Base-by-base conservation (phyloP, 2,113 vertebrate species). In the Aviceda subcristata region DNA sequence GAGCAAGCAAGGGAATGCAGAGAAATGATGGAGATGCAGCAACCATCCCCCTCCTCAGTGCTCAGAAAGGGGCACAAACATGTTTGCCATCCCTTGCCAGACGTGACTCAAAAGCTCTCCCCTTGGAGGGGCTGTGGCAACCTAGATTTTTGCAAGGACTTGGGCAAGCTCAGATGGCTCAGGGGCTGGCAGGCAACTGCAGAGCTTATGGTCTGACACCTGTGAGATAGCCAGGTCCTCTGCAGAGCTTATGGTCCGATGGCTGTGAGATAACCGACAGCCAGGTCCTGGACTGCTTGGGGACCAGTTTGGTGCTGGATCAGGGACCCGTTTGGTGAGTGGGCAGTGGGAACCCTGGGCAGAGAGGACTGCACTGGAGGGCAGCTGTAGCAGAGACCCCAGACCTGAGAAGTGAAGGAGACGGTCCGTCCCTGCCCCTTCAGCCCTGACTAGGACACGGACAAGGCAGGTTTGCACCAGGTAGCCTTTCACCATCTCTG, bases 401-500 rank as follows among this genome's bases (percentile, higher is more conserved):
- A 45, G 67, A 43, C 30, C 34, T 30, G 43, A 59, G 20, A 67
- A n/a, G 24, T 46, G 21, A 81, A 77, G 48, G 48, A 32, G 12
- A 68, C 1, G 1, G 29, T 71, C 21, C 21, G 16, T 76, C 29
- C 27, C 16, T 29, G 6, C 46, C 41, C 45, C 53, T 72, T 76
- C 75, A 63, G 32, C 20, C n/a, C 46, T 56, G 53, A 3, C 57
- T 57, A 23, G 32, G 23, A n/a, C 12, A 26, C 15, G 12, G n/a
- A 21, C n/a, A 46, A 89, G 29, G 8, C 30, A 73, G 11, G 9
- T 68, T 78, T 77, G 27, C 11, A 34, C 7, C 43, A 62, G 18
- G 26, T 23, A 81, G 5, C 36, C 39, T 82, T 76, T 68, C 0
- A 0, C 32, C 38, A 32, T 2, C 1, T 86, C 16, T 79, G 30